Conservation (phyloP, 1,140 invertebrate species). For the Drosophila varians region DNA sequence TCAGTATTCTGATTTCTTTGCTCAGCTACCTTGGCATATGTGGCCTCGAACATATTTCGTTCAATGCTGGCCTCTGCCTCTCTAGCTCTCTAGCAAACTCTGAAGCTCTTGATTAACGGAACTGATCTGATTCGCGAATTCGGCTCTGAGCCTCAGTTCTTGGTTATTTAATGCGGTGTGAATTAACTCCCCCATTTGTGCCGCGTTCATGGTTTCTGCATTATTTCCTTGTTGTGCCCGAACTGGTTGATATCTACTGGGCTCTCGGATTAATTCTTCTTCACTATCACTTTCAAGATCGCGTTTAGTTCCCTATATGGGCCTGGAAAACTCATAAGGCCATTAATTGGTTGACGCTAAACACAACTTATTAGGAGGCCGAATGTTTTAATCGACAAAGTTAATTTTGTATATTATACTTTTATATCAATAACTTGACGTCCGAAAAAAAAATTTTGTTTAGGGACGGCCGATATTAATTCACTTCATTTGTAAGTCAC, state of each 20-base stretch:
- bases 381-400: slow-evolving; percentile 11
- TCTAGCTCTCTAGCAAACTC: slow-evolving; percentile 5
- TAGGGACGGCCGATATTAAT: background rate
- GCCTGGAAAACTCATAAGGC: too few species aligned
- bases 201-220: too few species aligned
- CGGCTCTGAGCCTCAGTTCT: slow-evolving; percentile 7
- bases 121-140: too few species aligned
- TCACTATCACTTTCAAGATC: slow-evolving; percentile 6
- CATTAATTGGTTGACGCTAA: slow-evolving; percentile 7
- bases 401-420: slow-evolving; percentile 9
- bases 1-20: too few species aligned
- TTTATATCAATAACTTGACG: slow-evolving; percentile 2
- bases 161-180: too few species aligned
- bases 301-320: background rate
- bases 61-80: too few species aligned
- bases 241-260: too few species aligned
- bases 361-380: background rate
- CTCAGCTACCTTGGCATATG: too few species aligned
- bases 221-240: too few species aligned
- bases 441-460: background rate
- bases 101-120: slow-evolving; percentile 4
- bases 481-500: background rate
- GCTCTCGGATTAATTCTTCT: background rate
- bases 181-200: too few species aligned
- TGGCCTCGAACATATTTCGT: too few species aligned